Percentiles rank a stretch among this genome's conserved stretches.
Evolutionary conservation across 1,140 invertebrate species (phyloP).

Genomic region (Leptopilina clavipes): DNA sequence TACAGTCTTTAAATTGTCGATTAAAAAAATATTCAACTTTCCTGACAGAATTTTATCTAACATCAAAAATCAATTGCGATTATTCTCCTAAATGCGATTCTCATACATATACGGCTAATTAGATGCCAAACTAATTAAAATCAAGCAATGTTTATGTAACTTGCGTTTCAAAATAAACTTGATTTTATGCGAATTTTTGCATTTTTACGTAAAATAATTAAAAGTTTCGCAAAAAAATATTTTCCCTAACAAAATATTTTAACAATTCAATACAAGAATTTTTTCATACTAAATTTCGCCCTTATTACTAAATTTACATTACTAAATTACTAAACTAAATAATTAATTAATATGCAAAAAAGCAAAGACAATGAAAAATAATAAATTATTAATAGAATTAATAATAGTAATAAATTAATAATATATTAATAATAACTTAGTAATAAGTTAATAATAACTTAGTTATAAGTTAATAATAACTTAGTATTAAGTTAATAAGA

Average conservation of each 20-base stretch:
- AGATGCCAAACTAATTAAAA: not conserved
- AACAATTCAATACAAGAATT: too few species aligned
- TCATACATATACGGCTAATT: not conserved
- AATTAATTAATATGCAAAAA: too few species aligned
- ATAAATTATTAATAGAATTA: too few species aligned
- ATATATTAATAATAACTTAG: too few species aligned
- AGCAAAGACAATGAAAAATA: too few species aligned
- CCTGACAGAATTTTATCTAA: not conserved
- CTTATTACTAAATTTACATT: too few species aligned
- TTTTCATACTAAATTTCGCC: too few species aligned
- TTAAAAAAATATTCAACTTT: conserved; percentile 9
- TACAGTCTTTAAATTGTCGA: not conserved
- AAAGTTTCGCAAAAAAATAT: not conserved
- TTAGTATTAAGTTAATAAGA: too few species aligned
- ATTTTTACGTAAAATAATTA: not conserved
- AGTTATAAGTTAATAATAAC: too few species aligned
- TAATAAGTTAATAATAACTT: too few species aligned
- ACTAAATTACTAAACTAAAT: too few species aligned
- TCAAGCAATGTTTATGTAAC: not conserved
- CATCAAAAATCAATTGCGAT: not conserved
- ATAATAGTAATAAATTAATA: too few species aligned
- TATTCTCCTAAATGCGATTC: not conserved
- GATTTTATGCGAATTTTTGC: conserved; percentile 7
- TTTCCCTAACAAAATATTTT: not conserved
- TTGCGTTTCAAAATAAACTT: not conserved